Base-by-base conservation (phyloP, 53 echinoderm and acorn worm species). In the Astropecten irregularis region DNA sequence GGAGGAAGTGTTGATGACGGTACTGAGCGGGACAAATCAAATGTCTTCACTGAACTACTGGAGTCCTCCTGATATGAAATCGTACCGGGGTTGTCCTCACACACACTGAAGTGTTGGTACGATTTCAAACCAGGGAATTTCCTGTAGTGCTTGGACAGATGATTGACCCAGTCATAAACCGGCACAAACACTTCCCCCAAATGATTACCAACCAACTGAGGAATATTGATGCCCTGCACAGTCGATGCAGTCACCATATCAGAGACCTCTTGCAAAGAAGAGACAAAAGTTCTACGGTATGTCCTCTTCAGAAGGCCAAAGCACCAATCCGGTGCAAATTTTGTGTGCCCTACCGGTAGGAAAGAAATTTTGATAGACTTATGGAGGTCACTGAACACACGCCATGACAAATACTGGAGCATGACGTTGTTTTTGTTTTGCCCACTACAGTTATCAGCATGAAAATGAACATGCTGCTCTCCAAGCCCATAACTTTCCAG, bases 381-480 rank as follows among this genome's bases (percentile, higher is more conserved):
- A 51, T 91, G 87, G 0, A 57, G 87, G n/a, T 82, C 83, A 9
- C 20, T 40, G 0, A 91, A 30, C 2, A 58, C 48, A 13, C 83
- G 28, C 91, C 87, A 83, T 15, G 39, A 9, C 11, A 91, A 54
- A 36, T 87, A 91, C 83, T 68, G 66, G 40, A 91, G 58, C 28
- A 91, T 32, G 53, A 0, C 81, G 47, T 29, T 73, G 54, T 91
- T 91, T 50, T 91, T 91, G 58, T 91, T 87, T 51, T 87, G 87
- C 11, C 91, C 87, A 25, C 76, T 35, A 77, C 91, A 88, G 62
- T 84, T 88, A 28, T 91, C 84, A 40, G 68, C 66, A 39, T 85
- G 82, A 25, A 85, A 32, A 40, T 90, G 79, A 9, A 36, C 77
- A 35, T 22, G 37, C 23, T 50, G 16, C 27, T 87, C 87, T 9